These are phyloP conservation scores for Pteropus alecto DNA, from an alignment of 2,113 vertebrate genomes.

Conservation along the genomic window DNA sequence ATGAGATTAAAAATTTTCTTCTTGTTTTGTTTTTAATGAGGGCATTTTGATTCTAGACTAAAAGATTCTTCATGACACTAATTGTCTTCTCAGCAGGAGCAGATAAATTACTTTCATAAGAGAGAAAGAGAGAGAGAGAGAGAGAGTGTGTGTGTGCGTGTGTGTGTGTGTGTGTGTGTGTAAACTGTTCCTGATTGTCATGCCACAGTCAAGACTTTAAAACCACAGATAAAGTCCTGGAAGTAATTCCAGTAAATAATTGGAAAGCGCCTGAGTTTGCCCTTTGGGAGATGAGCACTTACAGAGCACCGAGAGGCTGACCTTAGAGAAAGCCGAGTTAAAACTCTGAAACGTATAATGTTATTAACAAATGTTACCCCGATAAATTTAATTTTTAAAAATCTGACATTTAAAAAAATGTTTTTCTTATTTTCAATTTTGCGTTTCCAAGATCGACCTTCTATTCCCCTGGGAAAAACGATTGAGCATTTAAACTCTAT, in stretches of 20 bases:
- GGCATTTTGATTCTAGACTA: conserved; percentile 53
- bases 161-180: not conserved
- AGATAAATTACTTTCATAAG: conserved; percentile 37
- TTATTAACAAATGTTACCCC: not conserved
- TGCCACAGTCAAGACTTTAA: not conserved
- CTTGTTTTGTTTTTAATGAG: conserved; percentile 53
- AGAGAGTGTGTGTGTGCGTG: not conserved
- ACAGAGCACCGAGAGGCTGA: not conserved
- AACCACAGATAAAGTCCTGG: not conserved
- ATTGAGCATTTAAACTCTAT: not conserved
- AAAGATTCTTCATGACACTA: conserved; percentile 61
- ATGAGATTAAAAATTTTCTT: conserved; percentile 62
- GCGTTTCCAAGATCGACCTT: not conserved
- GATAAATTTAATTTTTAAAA: not conserved
- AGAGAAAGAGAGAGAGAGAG: too few species aligned
- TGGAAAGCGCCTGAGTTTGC: not conserved
- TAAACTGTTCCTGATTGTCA: not conserved
- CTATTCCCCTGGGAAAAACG: not conserved
- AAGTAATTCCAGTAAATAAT: not conserved
- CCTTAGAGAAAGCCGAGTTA: not conserved
- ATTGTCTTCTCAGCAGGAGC: conserved; percentile 61
- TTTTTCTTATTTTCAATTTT: not conserved
- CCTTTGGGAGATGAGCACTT: not conserved
- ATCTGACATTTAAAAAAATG: not conserved
- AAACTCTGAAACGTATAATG: not conserved